Percentiles rank a stretch among this genome's conserved stretches.
These are phyloP conservation scores for Morone saxatilis DNA, from an alignment of 2,113 vertebrate genomes.

Conservation along the genomic window DNA sequence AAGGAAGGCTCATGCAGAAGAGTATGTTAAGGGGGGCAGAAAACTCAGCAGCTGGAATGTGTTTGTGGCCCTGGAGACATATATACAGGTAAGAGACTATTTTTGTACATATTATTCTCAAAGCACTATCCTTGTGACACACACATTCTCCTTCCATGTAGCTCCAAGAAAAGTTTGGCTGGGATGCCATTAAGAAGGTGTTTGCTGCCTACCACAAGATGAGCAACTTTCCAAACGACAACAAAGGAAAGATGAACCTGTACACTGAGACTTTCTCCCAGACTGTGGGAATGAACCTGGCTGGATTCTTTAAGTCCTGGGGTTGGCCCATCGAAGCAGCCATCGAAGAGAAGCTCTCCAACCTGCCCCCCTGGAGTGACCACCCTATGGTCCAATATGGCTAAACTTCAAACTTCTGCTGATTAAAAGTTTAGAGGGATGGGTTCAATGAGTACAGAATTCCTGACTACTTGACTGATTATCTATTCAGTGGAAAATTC, in stretches of 20 bases:
- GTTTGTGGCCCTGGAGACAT: constrained; percentile 85
- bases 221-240: constrained; percentile 69
- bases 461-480: background rate
- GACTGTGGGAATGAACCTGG: constrained; percentile 82
- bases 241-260: constrained; percentile 86
- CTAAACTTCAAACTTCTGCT: constrained; percentile 42
- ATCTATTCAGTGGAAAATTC: background rate
- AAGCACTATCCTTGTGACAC: background rate
- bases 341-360: constrained; percentile 75
- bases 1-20: constrained; percentile 56
- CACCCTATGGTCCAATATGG: constrained; percentile 79
- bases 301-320: constrained; percentile 87
- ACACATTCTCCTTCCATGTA: background rate
- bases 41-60: constrained; percentile 65
- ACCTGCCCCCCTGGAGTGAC: constrained; percentile 83
- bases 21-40: constrained; percentile 57
- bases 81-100: constrained; percentile 82
- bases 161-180: constrained; percentile 82
- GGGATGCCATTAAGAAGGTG: constrained; percentile 85
- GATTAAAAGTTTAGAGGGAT: background rate
- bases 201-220: constrained; percentile 85
- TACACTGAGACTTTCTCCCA: constrained; percentile 85
- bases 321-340: constrained; percentile 84
- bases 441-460: background rate
- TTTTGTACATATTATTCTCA: no score